Evolutionary conservation across 2,888 invertebrate species (phyloP), one percentile per base, ranked within the genome.

Genomic region (Desoria tigrina): DNA sequence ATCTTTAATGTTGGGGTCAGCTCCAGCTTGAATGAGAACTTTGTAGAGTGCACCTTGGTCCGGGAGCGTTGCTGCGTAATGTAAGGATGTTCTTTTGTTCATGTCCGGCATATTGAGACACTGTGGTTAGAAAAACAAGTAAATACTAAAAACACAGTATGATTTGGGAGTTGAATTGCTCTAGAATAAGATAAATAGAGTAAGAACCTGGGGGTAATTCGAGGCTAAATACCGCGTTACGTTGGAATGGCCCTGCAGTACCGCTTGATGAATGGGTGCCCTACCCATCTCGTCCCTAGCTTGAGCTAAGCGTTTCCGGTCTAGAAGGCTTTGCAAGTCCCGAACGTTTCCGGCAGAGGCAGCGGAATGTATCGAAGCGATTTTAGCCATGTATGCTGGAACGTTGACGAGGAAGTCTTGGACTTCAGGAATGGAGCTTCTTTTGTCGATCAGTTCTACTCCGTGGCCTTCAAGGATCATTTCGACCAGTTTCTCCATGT

Each of bases 381-480:
- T 94, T 85, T 95, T 94, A 76, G 87, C 86, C 90, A 92, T 92
- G 77, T 92, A 93, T 32, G 87, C 86, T 14, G 92, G 90, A 59
- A 93, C 90, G 79, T 92, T 92, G 78, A 90, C 88, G 73, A 94
- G 84, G 82, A 94, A 94, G 16, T 90, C 87, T 81, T 92, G 90
- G 49, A 93, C 84, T 79, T 93, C 92, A 80, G 91, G 90, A 69
- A 84, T 81, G 14, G 59, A 54, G 9, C 18, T 16, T 81, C 78
- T 57, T 76, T 87, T 84, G 64, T 90, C 86, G 77, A 89, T 81
- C 77, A 92, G 82, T 81, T 87, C 85, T 71, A 88, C 83, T 0
- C 95, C 95, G 78, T 94, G 90, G 2, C 95, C 95, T 76, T 90
- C 90, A 24, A 96, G 83, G 16, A 96, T 93, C 77, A 95, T 82